Base-by-base conservation (phyloP, 2,888 invertebrate genomes). In the Cremastinae sp. region DNA sequence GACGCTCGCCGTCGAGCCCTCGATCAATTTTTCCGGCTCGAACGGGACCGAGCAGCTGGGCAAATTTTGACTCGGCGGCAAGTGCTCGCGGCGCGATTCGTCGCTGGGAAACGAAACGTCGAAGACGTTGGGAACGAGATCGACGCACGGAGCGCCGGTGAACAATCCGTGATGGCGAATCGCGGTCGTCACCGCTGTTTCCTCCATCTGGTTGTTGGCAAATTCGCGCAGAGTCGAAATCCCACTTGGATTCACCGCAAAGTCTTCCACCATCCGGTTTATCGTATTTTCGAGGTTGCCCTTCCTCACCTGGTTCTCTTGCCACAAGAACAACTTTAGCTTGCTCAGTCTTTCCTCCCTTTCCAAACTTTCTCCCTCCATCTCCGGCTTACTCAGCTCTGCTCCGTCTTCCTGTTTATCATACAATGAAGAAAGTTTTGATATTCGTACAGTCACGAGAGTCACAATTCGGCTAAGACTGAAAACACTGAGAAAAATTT, bases 181-280 rank as follows among this genome's bases (percentile, higher is more conserved):
- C 2, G 95, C 95, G 94, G 94, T 94, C 34, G 93, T 89, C 68
- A 95, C 94, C 0, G 94, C 94, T 85, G 93, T 93, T 84, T 94
- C 93, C 89, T 94, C 94, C 84, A 94, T 91, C 74, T 92, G 91
- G 36, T 92, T 92, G 77, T 92, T 92, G 49, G 90, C 91, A 36
- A 83, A 82, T 5, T 83, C 65, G 2, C 83, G 82, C 61, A 83
- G 82, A 61, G 83, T 84, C 5, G 90, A 86, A 75, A 90, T 88
- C 22, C 90, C 91, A 53, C 28, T 28, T 28, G 92, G 92, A 36
- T 91, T 90, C 43, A 92, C 88, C 78, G 91, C 91, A 90, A 92
- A 93, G 18, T 91, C 91, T 84, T 94, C 94, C 74, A 94, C 84
- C n/a, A 94, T 91, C 76, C 91, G 90, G 83, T 95, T 95, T 78